A percentile compares a stretch with the other conserved stretches of the same genome.
These are phyloP conservation scores for Atta texana DNA, from an alignment of 1,140 invertebrate species.

Conservation along the genomic window DNA sequence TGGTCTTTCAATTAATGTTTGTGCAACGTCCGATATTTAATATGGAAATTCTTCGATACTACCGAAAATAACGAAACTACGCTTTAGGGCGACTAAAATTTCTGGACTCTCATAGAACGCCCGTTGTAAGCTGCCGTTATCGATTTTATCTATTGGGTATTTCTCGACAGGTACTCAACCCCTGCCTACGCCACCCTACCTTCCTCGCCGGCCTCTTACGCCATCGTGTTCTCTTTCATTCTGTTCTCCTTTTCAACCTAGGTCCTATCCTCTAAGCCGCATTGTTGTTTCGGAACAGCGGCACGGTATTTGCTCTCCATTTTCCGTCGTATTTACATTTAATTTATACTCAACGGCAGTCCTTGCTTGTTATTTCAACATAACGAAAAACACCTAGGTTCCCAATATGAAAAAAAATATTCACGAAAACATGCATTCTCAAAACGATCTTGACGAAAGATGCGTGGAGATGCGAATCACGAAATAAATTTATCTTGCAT, in stretches of 20 bases:
- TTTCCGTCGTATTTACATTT: constrained; percentile 74
- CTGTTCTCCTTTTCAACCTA: constrained; percentile 64
- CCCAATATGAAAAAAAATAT: constrained; percentile 39
- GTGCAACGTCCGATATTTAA: constrained; percentile 52
- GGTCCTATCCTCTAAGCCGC: constrained; percentile 65
- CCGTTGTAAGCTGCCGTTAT: constrained; percentile 66
- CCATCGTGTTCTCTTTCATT: constrained; percentile 44
- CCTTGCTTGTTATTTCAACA: constrained; percentile 53
- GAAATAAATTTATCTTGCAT: constrained; percentile 28
- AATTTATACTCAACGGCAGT: constrained; percentile 67
- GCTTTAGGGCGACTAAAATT: constrained; percentile 62
- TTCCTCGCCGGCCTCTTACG: constrained; percentile 34
- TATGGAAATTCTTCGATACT: constrained; percentile 60
- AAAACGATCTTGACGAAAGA: not conserved
- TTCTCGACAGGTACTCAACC: constrained; percentile 66
- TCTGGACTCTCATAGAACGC: constrained; percentile 55
- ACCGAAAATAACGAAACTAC: constrained; percentile 8
- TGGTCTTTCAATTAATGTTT: constrained; percentile 59
- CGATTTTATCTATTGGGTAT: constrained; percentile 71
- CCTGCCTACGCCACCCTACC: not conserved
- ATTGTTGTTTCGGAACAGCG: constrained; percentile 71
- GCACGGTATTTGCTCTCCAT: constrained; percentile 72
- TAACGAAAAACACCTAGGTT: constrained; percentile 38
- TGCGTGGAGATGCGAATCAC: too few relatives aligned
- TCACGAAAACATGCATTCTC: not conserved